phyloP scores from a whole-genome alignment of 1,140 invertebrate species.

The Plectus sambesii region DNA sequence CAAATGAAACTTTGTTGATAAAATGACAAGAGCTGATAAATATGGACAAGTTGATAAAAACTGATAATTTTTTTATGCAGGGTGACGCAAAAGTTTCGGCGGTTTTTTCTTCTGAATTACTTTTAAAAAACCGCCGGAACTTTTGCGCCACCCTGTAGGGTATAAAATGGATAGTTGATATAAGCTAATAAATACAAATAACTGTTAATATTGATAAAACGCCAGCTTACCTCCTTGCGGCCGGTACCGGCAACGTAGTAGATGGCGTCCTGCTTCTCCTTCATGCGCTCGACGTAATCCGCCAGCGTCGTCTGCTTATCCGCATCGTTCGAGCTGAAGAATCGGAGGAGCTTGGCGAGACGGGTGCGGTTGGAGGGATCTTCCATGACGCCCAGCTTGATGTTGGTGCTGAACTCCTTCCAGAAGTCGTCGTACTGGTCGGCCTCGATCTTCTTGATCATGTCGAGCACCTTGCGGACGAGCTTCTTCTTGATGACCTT shows the following conservation, averaged over 20 bases:
- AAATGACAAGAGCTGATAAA: too few relatives aligned
- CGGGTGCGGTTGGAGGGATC: constrained; percentile 88
- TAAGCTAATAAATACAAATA: too few relatives aligned
- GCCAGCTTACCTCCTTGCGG: constrained; percentile 61
- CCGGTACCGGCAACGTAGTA: constrained; percentile 88
- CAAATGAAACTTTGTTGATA: background rate
- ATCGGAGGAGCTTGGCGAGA: constrained; percentile 81
- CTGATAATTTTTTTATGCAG: background rate
- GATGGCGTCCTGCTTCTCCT: constrained; percentile 86
- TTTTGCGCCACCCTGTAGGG: too few relatives aligned
- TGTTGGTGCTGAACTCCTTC: constrained; percentile 98
- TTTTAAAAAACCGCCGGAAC: too few relatives aligned
- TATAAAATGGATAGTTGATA: too few relatives aligned
- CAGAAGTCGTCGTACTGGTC: constrained; percentile 88
- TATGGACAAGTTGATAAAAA: too few relatives aligned
- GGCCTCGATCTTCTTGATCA: constrained; percentile 89
- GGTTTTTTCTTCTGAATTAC: too few relatives aligned
- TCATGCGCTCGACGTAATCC: constrained; percentile 91
- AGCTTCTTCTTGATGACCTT: constrained; percentile 99
- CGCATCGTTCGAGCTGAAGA: constrained; percentile 68
- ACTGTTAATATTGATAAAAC: too few relatives aligned
- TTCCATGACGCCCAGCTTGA: constrained; percentile 94
- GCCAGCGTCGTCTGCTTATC: constrained; percentile 61
- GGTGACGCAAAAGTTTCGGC: too few relatives aligned
- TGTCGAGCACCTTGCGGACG: constrained; percentile 87